Base-by-base conservation (phyloP, 2,113 vertebrate genomes). In the Oxygymnocypris stewartii region DNA sequence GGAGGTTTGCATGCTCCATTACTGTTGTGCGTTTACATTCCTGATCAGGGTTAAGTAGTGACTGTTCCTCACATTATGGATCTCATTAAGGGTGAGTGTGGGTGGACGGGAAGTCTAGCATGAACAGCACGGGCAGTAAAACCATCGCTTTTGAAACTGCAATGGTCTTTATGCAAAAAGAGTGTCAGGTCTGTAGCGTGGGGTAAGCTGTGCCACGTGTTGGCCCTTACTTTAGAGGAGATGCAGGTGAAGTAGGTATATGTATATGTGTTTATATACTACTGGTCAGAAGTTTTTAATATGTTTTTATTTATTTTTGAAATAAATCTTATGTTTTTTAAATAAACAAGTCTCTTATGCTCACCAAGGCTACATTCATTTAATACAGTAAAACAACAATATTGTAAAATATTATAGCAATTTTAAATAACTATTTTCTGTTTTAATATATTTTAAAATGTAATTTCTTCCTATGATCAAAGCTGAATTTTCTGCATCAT, bases 81-180 rank as follows among this genome's bases (percentile, higher is more conserved):
- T 57, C 40, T 40, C 77, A 86, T 74, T 73, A 78, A 37, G 73
- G 40, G 16, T 84, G 78, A 51, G 76, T 83, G 74, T 88, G 80
- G 75, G 57, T 44, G 67, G 84, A 82, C 25, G 82, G 65, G 85
- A 77, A 65, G 57, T 61, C 85, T 86, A 44, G 76, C 14, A 31
- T 78, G 65, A 86, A 80, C 78, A 85, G 82, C 63, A 85, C 37
- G 77, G 83, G 82, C 61, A 78, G 84, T 77, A 83, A 65, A 83
- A 14, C 73, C 61, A 31, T 69, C 4, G 40, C 73, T 28, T 51
- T 89, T 59, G 63, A 44, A 61, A 81, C 25, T 23, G 20, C 23
- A 79, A 80, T 65, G n/a, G n/a, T 61, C 67, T 80, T 78, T 59
- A 88, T 86, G 31, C 88, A 79, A 59, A 37, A 83, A 57, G 18